Base-by-base conservation (phyloP, 2,797 vertebrate species). In the Huso huso region DNA sequence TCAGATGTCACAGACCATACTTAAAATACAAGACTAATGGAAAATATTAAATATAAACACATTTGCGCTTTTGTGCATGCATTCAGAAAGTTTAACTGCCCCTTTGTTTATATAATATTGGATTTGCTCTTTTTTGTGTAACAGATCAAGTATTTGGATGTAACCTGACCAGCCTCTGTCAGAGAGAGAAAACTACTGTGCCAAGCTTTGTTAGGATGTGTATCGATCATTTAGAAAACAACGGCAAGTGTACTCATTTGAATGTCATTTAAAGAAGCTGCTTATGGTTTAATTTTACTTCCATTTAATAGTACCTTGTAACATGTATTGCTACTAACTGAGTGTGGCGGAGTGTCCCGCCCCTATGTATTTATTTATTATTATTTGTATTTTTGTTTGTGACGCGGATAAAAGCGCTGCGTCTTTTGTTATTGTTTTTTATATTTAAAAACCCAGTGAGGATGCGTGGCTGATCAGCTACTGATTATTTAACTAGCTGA, bases 61-160 rank as follows among this genome's bases (percentile, higher is more conserved):
- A 18, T 11, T 18, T 49, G 6, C 6, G 7, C 8, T n/a, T n/a
- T 48, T 15, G 10, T 18, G 12, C 23, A 61, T n/a, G 15, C 11
- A 59, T 3, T 10, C 15, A 7, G 15, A 12, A 48, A 51, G 9
- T 62, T 51, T 12, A 7, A 49, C 12, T n/a, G 58, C 48, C 18
- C 48, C 12, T 50, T 53, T 11, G 10, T 57, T 18, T 18, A 18
- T 18, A 18, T 18, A 18, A 18, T 37, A 37, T n/a, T 49, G 10
- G 7, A 9, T 77, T 70, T 76, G 77, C 60, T 63, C 73, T 72
- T 75, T 67, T 75, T 68, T 79, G 76, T 84, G 72, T 86, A 83
- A 77, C 83, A 93, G 92, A 93, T 82, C 90, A 90, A 70, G 92
- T 93, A 69, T 93, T 93, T 83, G 92, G 92, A 78, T 87, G 82